Evolutionary conservation across 2,797 vertebrate genomes (phyloP).

Genomic region (Hydrocynus forskahlii): DNA sequence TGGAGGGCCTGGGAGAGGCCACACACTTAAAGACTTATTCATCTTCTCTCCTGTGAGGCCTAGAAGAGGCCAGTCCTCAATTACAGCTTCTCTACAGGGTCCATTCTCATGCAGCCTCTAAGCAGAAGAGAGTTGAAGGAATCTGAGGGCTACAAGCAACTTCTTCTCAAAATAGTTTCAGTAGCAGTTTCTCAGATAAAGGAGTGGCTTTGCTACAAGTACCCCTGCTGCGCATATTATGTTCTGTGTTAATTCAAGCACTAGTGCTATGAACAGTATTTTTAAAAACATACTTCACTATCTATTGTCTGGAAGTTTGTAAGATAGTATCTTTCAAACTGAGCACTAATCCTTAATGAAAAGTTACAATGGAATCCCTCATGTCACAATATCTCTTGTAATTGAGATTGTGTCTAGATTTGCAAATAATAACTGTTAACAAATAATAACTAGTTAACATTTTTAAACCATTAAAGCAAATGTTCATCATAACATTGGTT

Average conservation of each 20-base stretch:
- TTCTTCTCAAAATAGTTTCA: neutral
- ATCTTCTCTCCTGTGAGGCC: conserved; percentile 21
- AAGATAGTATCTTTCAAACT: neutral
- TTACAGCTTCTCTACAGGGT: conserved; percentile 17
- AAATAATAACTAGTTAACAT: too few species aligned
- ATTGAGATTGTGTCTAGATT: too few species aligned
- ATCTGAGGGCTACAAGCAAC: conserved; percentile 3
- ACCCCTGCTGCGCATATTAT: neutral
- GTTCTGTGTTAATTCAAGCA: neutral
- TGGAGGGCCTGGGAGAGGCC: conserved; percentile 60
- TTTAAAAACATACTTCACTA: too few species aligned
- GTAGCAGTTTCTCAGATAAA: neutral
- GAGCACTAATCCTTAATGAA: too few species aligned
- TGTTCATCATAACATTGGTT: too few species aligned
- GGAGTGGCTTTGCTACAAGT: neutral
- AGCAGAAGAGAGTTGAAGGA: neutral
- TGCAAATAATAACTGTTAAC: too few species aligned
- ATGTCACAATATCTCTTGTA: too few species aligned
- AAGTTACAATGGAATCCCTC: too few species aligned
- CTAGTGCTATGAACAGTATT: neutral
- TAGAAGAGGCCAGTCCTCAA: conserved; percentile 21
- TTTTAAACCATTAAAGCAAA: too few species aligned
- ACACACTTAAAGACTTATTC: conserved; percentile 43
- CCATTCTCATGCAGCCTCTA: neutral
- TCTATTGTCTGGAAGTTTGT: too few species aligned